Conservation (phyloP, 1,140 invertebrate species). For the Leptinotarsa defecta region DNA sequence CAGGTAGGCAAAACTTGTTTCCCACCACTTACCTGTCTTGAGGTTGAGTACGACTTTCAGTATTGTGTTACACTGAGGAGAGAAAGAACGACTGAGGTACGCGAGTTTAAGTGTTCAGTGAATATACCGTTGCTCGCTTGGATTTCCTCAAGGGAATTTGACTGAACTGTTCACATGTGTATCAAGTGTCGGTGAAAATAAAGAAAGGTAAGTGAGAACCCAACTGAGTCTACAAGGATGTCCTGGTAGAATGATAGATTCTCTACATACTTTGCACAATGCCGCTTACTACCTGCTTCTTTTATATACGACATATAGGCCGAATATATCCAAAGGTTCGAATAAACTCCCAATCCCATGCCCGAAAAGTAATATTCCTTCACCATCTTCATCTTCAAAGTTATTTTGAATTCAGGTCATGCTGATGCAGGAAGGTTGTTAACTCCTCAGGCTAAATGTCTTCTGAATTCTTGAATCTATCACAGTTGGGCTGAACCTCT, state of each 20-base stretch:
- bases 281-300: too few species aligned
- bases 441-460: conserved; percentile 21
- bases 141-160: conserved; percentile 11
- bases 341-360: too few species aligned
- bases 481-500: background rate
- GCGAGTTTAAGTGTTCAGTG: conserved; percentile 3
- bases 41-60: conserved; percentile 33
- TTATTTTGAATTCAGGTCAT: conserved; percentile 11
- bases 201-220: background rate
- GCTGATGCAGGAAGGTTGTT: conserved; percentile 9
- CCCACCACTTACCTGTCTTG: conserved; percentile 35
- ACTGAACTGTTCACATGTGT: conserved; percentile 5
- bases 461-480: conserved; percentile 14
- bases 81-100: conserved; percentile 4
- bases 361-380: too few species aligned
- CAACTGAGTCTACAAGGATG: too few species aligned
- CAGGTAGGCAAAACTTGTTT: conserved; percentile 36
- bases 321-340: too few species aligned
- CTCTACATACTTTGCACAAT: too few species aligned
- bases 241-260: too few species aligned
- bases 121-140: conserved; percentile 17
- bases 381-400: background rate
- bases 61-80: conserved; percentile 21
- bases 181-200: background rate
- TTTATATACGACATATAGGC: too few species aligned